Base-by-base conservation (phyloP, 2,888 invertebrate species). In the Nomada flava region DNA sequence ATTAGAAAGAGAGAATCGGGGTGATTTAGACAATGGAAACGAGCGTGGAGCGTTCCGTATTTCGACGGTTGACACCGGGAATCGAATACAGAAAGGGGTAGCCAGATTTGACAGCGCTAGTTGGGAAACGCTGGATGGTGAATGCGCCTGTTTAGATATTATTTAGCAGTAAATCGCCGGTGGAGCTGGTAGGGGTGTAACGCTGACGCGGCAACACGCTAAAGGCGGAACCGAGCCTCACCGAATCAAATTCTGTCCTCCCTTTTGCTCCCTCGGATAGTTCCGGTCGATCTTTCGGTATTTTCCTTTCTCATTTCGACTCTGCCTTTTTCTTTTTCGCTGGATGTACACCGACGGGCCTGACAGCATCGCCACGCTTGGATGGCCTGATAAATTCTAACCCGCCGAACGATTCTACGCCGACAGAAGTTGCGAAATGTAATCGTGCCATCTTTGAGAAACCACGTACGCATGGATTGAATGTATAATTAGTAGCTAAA, bases 181-280 rank as follows among this genome's bases (percentile, higher is more conserved):
- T 83, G 79, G 85, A 87, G 87, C 88, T 87, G 89, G 86, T 85
- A 85, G 85, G 89, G 91, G 89, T 92, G 91, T 92, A 91, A 89
- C 91, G 92, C 92, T 92, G 93, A 92, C 91, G 90, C 90, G 87
- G 91, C 91, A 89, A 93, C 93, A 93, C 89, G 93, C 90, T 93
- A 93, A 93, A 91, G 93, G 93, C 93, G 93, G 91, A 89, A 90
- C 92, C 90, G 80, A 81, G 87, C 79, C 86, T 85, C 87, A 69
- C 86, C 72, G 80, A 89, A 88, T 89, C 89, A 85, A 82, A 82
- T 77, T 76, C 83, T 65, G 74, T 59, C 76, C 77, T 74, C 78
- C 79, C 76, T 74, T 68, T 80, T 62, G n/a, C 85, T 80, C 79
- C 63, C 67, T 69, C 76, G 76, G 13, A 52, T 65, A 57, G 36